Percentiles rank a stretch among this genome's conserved stretches.
Evolutionary conservation across 2,888 invertebrate genomes (phyloP).

Genomic region (Aleiodes testaceus): DNA sequence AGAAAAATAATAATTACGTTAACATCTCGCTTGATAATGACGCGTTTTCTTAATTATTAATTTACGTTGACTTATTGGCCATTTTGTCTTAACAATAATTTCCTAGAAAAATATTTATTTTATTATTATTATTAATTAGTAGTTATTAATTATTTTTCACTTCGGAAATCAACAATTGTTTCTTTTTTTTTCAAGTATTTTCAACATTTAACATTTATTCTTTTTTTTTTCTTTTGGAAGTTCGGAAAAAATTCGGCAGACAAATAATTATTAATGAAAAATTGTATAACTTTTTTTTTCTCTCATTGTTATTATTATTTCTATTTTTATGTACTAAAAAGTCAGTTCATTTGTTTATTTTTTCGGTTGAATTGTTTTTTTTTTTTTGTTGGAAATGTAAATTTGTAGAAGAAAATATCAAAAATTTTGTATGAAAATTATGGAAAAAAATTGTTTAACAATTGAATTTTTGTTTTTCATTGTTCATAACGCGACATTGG

Average conservation of each 20-base stretch:
- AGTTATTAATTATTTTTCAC: slow-evolving; percentile 34
- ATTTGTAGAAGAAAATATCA: slow-evolving; percentile 6
- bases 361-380: background rate
- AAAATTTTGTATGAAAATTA: slow-evolving; percentile 8
- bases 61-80: slow-evolving; percentile 48
- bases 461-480: slow-evolving; percentile 12
- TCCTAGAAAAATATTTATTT: slow-evolving; percentile 55
- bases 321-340: slow-evolving; percentile 15
- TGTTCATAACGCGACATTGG: slow-evolving; percentile 4
- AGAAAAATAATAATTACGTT: slow-evolving; percentile 39
- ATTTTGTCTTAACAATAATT: slow-evolving; percentile 51
- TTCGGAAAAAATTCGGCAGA: slow-evolving; percentile 37
- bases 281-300: background rate
- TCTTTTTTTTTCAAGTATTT: slow-evolving; percentile 54
- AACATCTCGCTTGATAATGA: slow-evolving; percentile 49
- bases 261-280: slow-evolving; percentile 40
- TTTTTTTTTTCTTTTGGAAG: slow-evolving; percentile 55
- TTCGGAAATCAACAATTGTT: slow-evolving; percentile 54
- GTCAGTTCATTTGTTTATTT: background rate
- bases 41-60: slow-evolving; percentile 42
- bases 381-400: no score
- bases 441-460: slow-evolving; percentile 3
- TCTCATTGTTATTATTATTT: background rate
- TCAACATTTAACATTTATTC: slow-evolving; percentile 42
- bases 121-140: no score